Base-by-base conservation (phyloP, 1,140 invertebrate species). In the Plutomurus gul region DNA sequence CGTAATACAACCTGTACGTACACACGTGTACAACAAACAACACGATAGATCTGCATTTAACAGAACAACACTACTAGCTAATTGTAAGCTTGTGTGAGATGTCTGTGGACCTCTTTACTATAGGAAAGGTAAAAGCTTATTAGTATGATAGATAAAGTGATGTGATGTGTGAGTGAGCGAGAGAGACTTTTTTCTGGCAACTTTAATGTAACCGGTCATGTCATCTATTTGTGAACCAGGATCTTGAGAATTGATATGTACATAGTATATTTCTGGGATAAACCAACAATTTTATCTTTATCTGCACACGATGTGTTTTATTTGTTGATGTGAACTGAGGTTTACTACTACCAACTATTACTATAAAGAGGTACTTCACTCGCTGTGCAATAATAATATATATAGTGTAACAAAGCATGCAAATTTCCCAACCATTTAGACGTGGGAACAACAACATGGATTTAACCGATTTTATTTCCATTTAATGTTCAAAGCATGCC, bases 171-270 rank as follows among this genome's bases (percentile, higher is more conserved):
- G 65, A 3, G 65, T 37, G n/a, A 40, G 51, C 16, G 22, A 56
- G 65, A 3, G 65, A 71, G n/a, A 40, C 70, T 72, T 72, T 72
- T 72, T 40, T 72, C 36, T 46, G 39, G 20, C 36, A 72, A 72
- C 18, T 72, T 72, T 72, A 40, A 72, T 72, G 70, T 72, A 72
- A 72, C 70, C 70, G 70, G 70, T 72, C 70, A 72, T 72, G 70
- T 72, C 70, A 72, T 72, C 70, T 72, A 72, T 72, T 72, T 72
- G 36, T 72, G 70, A 72, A 72, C 70, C 70, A 72, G 70, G 70
- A 72, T 72, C 70, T 72, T 16, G 70, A 72, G 56, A 65, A 65
- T 60, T 16, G n/a, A n/a, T 60, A 46, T 8, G 43, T 46, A n/a
- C 8, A 33, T 65, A 65, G 4, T 56, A 33, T 65, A 65, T 65